Base-by-base conservation (phyloP, 2,113 vertebrate species). In the Gallinago paraguaiae region DNA sequence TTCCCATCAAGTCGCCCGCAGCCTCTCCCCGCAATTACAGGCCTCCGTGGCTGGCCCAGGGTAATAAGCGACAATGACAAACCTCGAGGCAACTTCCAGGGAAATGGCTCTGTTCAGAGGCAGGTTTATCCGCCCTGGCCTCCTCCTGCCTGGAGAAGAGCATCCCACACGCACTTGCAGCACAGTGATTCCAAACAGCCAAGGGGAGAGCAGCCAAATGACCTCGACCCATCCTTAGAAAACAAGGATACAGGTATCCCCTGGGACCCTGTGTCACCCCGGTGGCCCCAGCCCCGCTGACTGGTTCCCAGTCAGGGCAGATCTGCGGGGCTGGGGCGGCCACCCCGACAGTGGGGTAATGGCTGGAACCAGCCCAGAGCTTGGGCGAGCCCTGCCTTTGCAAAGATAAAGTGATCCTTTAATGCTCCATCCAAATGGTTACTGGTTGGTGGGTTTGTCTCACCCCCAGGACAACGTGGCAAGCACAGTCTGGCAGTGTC, bases 21-120 rank as follows among this genome's bases (percentile, higher is more conserved):
- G 88, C 86, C 90, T 97, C 90, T 95, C 90, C 95, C 92, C 8
- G 3, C 92, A 94, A 96, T 96, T 97, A 97, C 31, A 93, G 88
- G 82, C 28, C 88, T 86, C 68, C 2, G 8, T 0, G 1, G 76
- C 68, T 83, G 91, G 69, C 94, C 80, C 91, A 81, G 88, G 45
- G 63, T 69, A 50, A 51, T 64, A 51, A 51, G 85, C 9, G 16
- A 60, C 86, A 64, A 78, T 64, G 88, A 86, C 85, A 92, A 50
- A 86, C 80, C 92, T 81, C 3, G 20, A 90, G 93, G 93, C 88
- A 78, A 51, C 74, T 68, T 75, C 74, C 85, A 94, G 30, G 71
- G 85, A 93, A 94, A 93, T 81, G 46, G 48, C 89, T 71, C 33
- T 14, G 30, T 91, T 90, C 64, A 27, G 43, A 75, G 56, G 43